Evolutionary conservation across 2,113 vertebrate species (phyloP), one percentile per base, ranked within the genome.

Genomic region (Naja naja): DNA sequence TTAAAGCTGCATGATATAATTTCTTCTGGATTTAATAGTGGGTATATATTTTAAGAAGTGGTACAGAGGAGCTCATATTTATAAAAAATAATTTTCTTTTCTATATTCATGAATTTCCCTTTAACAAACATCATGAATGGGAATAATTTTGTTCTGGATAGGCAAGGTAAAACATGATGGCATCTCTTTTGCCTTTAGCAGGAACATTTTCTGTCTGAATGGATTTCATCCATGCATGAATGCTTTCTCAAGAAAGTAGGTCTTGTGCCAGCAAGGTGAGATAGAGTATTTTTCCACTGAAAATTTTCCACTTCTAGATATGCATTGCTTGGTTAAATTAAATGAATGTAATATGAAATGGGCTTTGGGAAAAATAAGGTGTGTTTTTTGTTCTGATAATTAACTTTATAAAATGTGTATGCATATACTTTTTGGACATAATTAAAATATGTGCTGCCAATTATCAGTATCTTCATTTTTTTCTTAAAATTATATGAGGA

Each of bases 241-340:
- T 89, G 22, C n/a, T 89, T 89, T 89, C 34, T 89, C 20, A 89
- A 81, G 18, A 54, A 89, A 89, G 53, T 89, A 89, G 88, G 88
- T 56, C 34, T 89, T 56, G 25, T 58, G 2, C 20, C 53, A 54
- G 52, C 18, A 88, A 53, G 18, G 45, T 88, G 27, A n/a, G 27
- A 30, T 88, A 18, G 27, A 88, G n/a, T 53, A 53, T 54, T 52
- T 88, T 88, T 58, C 56, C 56, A 58, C 23, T 58, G 23, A 25
- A 25, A 52, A 18, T 87, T 30, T 12, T 88, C 86, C 18, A 52
- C 53, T 88, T 34, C 30, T 34, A 88, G 49, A 34, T 88, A 34
- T 88, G 30, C 30, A 54, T 20, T 88, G 27, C n/a, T 54, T 88
- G 16, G 54, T 88, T n/a, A 53, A 54, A 53, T 88, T 54, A n/a